Evolutionary conservation across 2,797 vertebrate genomes (phyloP), one percentile per base, ranked within the genome.

Genomic region (Poeciliopsis gracilis): DNA sequence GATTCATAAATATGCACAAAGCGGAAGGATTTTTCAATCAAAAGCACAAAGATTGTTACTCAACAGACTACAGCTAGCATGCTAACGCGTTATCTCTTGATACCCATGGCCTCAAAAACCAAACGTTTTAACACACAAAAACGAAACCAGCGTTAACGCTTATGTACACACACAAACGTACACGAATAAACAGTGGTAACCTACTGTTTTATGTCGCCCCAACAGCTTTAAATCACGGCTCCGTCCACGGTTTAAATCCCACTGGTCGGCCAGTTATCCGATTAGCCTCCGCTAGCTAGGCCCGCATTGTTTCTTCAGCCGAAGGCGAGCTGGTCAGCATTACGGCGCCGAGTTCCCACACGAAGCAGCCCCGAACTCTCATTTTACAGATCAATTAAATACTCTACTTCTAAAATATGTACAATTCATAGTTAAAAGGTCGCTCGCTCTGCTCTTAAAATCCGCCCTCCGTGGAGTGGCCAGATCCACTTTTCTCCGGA

Each of bases 281-380:
- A 87, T 88, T 89, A 92, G 90, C 91, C 82, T 86, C 84, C 77
- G 84, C 83, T 87, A 85, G 85, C 92, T 92, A 94, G 94, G 94
- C 94, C 94, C 83, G 92, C 94, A 94, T 94, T 95, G 93, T 94
- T 91, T 93, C 92, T 82, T 77, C 79, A 81, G 76, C 83, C 91
- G 90, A 86, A 49, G 73, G 76, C 59, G 78, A 72, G 87, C 80
- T 59, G 5, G 72, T 77, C 87, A 79, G 82, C 89, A 55, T 79
- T 45, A 80, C 43, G 88, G 73, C 51, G 80, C 53, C 72, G 49
- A 30, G 41, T 67, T 79, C 51, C 74, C 82, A 51, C 1, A 55
- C 25, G 28, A 18, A 23, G 75, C 77, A 67, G 75, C 41, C 45
- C 46, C 11, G 10, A 7, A 9, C 15, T 61, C 1, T 66, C 91